These are phyloP conservation scores for Ophion costatus DNA, from an alignment of 2,888 invertebrate genomes.

Conservation along the genomic window DNA sequence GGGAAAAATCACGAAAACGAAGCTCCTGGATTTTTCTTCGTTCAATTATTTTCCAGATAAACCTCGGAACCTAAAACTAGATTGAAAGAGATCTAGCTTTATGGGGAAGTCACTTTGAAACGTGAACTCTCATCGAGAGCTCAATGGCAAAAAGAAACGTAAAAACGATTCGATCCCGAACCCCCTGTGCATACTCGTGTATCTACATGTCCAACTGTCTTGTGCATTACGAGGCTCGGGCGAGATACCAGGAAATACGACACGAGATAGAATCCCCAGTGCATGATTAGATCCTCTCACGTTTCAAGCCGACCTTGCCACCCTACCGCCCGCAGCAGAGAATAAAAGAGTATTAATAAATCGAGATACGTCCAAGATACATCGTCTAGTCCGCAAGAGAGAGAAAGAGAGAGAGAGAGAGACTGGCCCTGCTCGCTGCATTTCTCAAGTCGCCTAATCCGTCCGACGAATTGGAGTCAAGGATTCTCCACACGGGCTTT, in stretches of 20 bases:
- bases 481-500: not conserved
- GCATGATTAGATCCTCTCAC: slow-evolving; percentile 63
- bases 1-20: not conserved
- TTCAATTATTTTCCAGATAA: not conserved
- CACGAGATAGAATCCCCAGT: slow-evolving; percentile 60
- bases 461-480: not conserved
- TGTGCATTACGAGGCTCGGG: slow-evolving; percentile 42
- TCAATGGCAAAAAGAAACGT: not conserved
- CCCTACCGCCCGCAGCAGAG: slow-evolving; percentile 36
- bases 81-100: not conserved
- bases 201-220: slow-evolving; percentile 15
- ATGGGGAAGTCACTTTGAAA: not conserved
- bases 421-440: not conserved
- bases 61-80: not conserved
- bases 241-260: slow-evolving; percentile 55
- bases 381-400: not conserved
- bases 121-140: not conserved
- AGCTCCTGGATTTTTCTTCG: not conserved
- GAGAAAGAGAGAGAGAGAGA: not conserved
- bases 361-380: slow-evolving; percentile 3
- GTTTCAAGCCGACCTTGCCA: slow-evolving; percentile 53
- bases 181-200: not conserved
- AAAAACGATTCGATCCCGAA: not conserved
- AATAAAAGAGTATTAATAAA: slow-evolving; percentile 30
- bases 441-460: slow-evolving; percentile 13